Evolutionary conservation across 2,113 vertebrate genomes (phyloP), one percentile per base, ranked within the genome.

Genomic region (Pristiophorus japonicus): DNA sequence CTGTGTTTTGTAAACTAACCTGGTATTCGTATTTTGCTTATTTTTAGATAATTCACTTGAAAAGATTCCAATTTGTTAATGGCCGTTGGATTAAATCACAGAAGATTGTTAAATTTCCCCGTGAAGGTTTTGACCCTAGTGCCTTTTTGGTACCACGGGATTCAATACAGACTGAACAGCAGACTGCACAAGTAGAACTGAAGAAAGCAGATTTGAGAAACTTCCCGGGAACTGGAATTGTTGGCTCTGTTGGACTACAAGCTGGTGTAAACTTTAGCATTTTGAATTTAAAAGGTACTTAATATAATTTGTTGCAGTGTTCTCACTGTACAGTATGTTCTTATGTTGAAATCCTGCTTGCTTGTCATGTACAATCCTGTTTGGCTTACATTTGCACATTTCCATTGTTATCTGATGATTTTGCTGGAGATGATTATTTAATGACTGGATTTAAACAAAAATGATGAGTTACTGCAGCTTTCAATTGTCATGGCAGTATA

Each of bases 21-120:
- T 81, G 38, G 55, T 18, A 10, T n/a, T 16, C 62, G 6, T 34
- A 62, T 22, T 75, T 16, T 85, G 22, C 62, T 92, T 96, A 94
- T 90, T 95, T 95, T 84, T 96, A 99, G 99, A 99, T 99, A 96
- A 99, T 99, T 96, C 99, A 99, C 97, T 97, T 99, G 96, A 99
- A 99, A 97, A 98, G 99, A 96, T 99, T 99, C 96, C 99, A 99
- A 96, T 99, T 99, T 0, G 99, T 99, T 65, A 99, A 99, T 0
- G 99, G 98, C 0, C 99, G 99, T 95, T 99, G 99, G 99, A 99
- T 99, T 97, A 99, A 99, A 96, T 99, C 99, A 51, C 99, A 99
- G 97, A 99, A 99, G 97, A 99, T 99, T 14, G 99, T 99, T 95
- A 99, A 99, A 97, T 99, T 99, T 96, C 99, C 99, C 38, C 96